A percentile compares a stretch with the other conserved stretches of the same genome.
Evolutionary conservation across 2,113 vertebrate species (phyloP).

Genomic region (Psophia crepitans): DNA sequence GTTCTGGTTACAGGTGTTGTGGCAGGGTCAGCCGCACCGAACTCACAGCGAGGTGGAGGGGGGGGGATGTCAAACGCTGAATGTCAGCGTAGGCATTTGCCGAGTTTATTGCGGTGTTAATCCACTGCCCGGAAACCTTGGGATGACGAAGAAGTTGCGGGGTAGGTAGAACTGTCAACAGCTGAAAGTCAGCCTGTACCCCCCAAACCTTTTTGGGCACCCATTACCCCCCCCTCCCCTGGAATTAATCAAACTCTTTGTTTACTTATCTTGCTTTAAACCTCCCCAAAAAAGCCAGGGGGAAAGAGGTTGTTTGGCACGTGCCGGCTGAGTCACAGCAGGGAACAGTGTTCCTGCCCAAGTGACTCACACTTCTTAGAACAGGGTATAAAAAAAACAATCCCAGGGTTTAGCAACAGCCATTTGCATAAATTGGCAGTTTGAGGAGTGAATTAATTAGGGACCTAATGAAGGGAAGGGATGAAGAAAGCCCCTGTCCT

Average conservation of each 20-base stretch:
- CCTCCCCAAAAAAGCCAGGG: background rate
- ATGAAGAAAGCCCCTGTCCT: background rate
- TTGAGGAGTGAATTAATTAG: background rate
- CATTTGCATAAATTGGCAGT: background rate
- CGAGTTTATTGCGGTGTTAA: background rate
- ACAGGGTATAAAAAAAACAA: background rate
- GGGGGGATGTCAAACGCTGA: background rate
- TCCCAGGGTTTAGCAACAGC: background rate
- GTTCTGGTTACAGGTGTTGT: background rate
- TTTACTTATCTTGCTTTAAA: background rate
- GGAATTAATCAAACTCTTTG: background rate
- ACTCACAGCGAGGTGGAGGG: background rate
- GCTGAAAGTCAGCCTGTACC: fast-evolving
- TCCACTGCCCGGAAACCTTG: background rate
- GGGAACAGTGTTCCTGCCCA: background rate
- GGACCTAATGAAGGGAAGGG: background rate
- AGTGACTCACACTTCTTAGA: background rate
- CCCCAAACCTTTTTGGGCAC: background rate
- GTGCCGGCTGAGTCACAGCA: background rate
- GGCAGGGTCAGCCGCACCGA: background rate
- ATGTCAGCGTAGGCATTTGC: background rate
- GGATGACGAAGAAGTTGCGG: background rate
- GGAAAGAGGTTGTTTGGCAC: background rate
- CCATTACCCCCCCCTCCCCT: no score
- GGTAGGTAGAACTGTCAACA: no score